These are phyloP conservation scores for Bubalus kerabau DNA, from an alignment of 2,113 vertebrate genomes.

Conservation along the genomic window DNA sequence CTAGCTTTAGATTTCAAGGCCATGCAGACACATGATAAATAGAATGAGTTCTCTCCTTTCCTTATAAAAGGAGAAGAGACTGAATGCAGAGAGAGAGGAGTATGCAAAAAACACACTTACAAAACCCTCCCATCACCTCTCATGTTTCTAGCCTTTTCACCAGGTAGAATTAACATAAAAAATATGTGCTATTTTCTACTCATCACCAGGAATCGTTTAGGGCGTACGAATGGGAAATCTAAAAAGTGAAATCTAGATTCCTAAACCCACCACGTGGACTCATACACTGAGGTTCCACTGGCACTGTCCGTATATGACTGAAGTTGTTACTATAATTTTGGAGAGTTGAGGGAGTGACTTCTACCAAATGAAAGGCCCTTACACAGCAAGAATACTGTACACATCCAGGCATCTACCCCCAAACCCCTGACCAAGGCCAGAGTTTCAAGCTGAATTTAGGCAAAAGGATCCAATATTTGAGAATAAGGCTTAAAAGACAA, in stretches of 20 bases:
- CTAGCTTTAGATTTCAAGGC: background rate
- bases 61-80: background rate
- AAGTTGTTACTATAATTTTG: background rate
- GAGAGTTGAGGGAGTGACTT: background rate
- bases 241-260: background rate
- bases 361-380: background rate
- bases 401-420: background rate
- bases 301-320: background rate
- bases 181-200: background rate
- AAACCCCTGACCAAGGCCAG: background rate
- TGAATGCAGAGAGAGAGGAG: background rate
- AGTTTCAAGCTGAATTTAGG: background rate
- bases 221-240: background rate
- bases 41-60: background rate
- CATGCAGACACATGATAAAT: background rate
- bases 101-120: background rate
- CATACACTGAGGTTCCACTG: background rate
- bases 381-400: background rate
- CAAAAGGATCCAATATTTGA: background rate
- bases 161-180: background rate
- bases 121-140: background rate
- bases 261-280: background rate
- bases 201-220: background rate
- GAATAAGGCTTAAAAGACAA: background rate
- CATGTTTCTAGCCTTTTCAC: background rate